A percentile compares a stretch with the other conserved stretches of the same genome.
Evolutionary conservation across 2,888 invertebrate species (phyloP).

Genomic region (Calephelis perditalis): DNA sequence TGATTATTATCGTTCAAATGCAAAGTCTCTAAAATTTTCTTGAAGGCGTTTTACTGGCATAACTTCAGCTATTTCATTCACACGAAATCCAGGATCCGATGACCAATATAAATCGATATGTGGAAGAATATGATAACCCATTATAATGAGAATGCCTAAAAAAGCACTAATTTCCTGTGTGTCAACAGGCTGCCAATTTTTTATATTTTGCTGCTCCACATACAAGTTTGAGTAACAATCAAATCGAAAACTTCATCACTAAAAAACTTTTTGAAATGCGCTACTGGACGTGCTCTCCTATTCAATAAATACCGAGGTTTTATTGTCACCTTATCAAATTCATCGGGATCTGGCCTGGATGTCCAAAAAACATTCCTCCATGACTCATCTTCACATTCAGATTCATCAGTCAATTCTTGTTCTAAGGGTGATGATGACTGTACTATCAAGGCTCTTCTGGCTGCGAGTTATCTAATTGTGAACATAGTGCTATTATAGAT

Average conservation of each 20-base stretch:
- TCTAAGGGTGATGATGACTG: slow-evolving; percentile 26
- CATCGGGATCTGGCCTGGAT: slow-evolving; percentile 25
- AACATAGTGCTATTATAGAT: slow-evolving; percentile 27
- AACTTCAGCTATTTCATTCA: slow-evolving; percentile 30
- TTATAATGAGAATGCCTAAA: slow-evolving; percentile 32
- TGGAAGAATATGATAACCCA: slow-evolving; percentile 31
- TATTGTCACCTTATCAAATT: slow-evolving; percentile 29
- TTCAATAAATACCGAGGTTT: slow-evolving; percentile 26
- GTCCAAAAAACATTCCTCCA: slow-evolving; percentile 29
- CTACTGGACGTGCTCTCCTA: slow-evolving; percentile 24
- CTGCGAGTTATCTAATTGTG: slow-evolving; percentile 28
- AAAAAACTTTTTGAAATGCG: slow-evolving; percentile 24
- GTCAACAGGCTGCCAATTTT: slow-evolving; percentile 29
- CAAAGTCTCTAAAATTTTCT: slow-evolving; percentile 30
- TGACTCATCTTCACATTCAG: slow-evolving; percentile 29
- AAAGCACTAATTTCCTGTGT: slow-evolving; percentile 31
- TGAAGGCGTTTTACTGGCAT: slow-evolving; percentile 28
- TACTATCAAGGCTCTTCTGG: slow-evolving; percentile 26
- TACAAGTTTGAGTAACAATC: slow-evolving; percentile 29
- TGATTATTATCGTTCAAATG: slow-evolving; percentile 32
- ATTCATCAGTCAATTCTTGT: slow-evolving; percentile 28
- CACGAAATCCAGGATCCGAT: slow-evolving; percentile 30
- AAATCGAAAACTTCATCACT: slow-evolving; percentile 26
- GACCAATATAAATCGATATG: slow-evolving; percentile 34
- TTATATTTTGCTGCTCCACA: slow-evolving; percentile 26